These are phyloP conservation scores for Hafferia zeledoni DNA, from an alignment of 2,797 vertebrate genomes.

Conservation along the genomic window DNA sequence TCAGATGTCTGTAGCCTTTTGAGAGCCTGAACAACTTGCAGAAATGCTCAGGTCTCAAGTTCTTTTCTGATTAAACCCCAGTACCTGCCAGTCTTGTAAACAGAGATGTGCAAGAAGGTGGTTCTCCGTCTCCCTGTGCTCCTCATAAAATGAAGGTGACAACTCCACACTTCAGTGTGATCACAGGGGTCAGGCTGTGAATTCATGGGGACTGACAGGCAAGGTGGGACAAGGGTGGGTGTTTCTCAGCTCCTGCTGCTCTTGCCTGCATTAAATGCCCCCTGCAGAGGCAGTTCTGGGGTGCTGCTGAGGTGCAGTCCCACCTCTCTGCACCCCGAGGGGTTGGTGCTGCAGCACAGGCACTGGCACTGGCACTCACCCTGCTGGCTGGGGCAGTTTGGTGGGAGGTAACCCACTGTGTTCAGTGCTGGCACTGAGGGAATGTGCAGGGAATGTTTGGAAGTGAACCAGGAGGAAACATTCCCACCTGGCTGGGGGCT, in stretches of 20 bases:
- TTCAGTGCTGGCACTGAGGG: background rate
- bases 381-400: background rate
- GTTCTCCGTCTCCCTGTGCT: background rate
- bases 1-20: background rate
- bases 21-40: background rate
- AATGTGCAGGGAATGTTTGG: background rate
- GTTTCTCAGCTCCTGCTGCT: background rate
- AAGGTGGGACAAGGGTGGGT: background rate
- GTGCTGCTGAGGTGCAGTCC: background rate
- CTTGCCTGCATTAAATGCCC: background rate
- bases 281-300: background rate
- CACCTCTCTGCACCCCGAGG: accelerated
- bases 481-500: background rate
- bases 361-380: background rate
- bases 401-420: background rate
- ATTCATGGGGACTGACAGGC: background rate
- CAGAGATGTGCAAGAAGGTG: background rate
- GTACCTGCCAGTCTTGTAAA: background rate
- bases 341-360: background rate
- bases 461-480: background rate
- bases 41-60: background rate
- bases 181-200: background rate
- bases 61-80: background rate
- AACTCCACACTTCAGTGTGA: background rate
- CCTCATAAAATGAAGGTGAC: background rate